These are phyloP conservation scores for Lineus longissimus DNA, from an alignment of 1,140 invertebrate genomes.

Conservation along the genomic window DNA sequence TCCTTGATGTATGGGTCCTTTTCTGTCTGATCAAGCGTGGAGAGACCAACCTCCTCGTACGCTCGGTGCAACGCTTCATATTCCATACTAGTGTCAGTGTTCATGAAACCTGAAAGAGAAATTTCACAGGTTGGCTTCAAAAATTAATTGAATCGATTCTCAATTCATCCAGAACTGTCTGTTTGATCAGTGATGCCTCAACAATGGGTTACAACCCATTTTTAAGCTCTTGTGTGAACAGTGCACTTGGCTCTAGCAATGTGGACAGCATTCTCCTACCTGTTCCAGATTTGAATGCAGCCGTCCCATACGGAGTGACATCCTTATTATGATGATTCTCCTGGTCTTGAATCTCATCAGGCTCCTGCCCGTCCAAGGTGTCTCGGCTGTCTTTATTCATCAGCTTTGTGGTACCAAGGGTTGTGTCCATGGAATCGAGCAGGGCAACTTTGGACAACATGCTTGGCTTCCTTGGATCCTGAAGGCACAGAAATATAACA, in stretches of 20 bases:
- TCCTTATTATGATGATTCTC: conserved; percentile 19
- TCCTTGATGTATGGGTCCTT: conserved; percentile 24
- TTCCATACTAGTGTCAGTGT: conserved; percentile 47
- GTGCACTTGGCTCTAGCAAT: too few relatives aligned
- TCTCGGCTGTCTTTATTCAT: background rate
- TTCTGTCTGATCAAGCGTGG: conserved; percentile 31
- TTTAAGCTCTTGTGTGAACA: too few relatives aligned
- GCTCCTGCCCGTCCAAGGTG: background rate
- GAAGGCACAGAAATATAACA: background rate
- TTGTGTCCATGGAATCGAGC: conserved; percentile 42
- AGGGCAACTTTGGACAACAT: conserved; percentile 50
- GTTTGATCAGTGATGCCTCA: background rate
- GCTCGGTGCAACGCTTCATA: conserved; percentile 46
- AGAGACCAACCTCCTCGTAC: conserved; percentile 33
- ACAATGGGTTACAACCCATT: background rate
- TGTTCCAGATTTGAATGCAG: conserved; percentile 24
- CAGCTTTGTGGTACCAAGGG: conserved; percentile 35
- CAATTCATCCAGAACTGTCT: background rate
- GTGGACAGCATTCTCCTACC: too few relatives aligned
- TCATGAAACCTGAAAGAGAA: conserved; percentile 30
- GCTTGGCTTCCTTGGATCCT: conserved; percentile 39
- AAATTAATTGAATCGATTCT: background rate
- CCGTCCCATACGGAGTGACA: conserved; percentile 31
- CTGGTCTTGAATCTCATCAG: background rate
- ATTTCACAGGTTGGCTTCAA: background rate